These are phyloP conservation scores for Antrozous pallidus DNA, from an alignment of 2,797 vertebrate genomes.

Conservation along the genomic window DNA sequence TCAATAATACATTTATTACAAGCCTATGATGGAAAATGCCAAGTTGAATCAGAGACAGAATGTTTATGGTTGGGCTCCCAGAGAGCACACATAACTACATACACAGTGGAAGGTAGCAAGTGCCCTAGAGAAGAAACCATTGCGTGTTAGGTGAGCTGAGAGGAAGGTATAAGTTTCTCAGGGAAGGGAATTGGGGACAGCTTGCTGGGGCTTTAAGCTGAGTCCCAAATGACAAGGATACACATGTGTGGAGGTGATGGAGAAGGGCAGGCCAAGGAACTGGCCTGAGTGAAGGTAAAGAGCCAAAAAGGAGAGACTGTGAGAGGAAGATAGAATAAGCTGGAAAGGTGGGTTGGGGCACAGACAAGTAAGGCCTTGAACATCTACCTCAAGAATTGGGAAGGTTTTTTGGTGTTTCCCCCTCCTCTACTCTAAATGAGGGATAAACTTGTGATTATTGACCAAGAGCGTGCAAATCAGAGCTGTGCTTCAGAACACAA, in stretches of 20 bases:
- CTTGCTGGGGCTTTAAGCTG: background rate
- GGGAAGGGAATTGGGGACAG: background rate
- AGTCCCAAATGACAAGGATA: background rate
- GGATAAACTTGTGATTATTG: background rate
- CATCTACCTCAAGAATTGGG: background rate
- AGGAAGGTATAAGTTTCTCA: background rate
- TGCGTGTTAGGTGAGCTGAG: background rate
- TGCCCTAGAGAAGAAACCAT: background rate
- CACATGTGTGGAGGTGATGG: background rate
- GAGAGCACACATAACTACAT: background rate
- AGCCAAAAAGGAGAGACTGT: background rate
- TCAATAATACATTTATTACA: conserved; percentile 44
- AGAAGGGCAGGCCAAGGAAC: background rate
- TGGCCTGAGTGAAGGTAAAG: background rate
- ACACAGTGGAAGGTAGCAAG: background rate
- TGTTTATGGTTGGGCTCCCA: background rate
- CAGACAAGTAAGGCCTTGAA: background rate
- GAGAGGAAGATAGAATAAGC: background rate
- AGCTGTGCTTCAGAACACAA: background rate
- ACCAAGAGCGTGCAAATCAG: background rate
- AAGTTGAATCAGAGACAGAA: background rate
- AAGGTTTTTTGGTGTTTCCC: background rate
- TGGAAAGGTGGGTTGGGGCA: background rate
- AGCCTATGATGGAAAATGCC: conserved; percentile 20
- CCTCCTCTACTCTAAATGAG: too few species aligned